These are phyloP conservation scores for Sorex maritimensis DNA, from an alignment of 2,797 vertebrate species.

Conservation along the genomic window DNA sequence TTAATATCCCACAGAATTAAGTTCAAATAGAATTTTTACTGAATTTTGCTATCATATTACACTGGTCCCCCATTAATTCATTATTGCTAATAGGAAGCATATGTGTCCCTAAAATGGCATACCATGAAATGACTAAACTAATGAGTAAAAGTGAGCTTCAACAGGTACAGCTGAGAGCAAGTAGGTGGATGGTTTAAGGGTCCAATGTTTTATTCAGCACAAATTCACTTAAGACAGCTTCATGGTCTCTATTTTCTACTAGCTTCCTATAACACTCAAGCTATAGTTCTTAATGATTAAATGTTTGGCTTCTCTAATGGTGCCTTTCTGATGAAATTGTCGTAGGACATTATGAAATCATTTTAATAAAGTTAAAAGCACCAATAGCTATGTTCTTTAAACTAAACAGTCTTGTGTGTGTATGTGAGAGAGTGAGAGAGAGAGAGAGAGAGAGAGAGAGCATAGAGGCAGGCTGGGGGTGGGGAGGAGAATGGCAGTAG, in stretches of 20 bases:
- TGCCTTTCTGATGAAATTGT: conserved; percentile 71
- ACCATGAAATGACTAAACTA: conserved; percentile 58
- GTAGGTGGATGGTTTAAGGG: background rate
- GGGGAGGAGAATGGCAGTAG: no score
- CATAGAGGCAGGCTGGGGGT: no score
- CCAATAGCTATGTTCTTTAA: conserved; percentile 29
- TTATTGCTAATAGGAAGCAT: conserved; percentile 73
- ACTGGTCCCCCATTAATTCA: conserved; percentile 69
- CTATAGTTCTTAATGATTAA: conserved; percentile 6
- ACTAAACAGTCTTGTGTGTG: background rate
- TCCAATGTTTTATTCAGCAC: conserved; percentile 53
- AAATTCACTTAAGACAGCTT: conserved; percentile 11
- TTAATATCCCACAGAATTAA: conserved; percentile 77
- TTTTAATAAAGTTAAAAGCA: conserved; percentile 44
- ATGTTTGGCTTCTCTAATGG: conserved; percentile 72
- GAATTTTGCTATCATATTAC: conserved; percentile 78
- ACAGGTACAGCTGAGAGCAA: background rate
- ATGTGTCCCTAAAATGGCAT: conserved; percentile 56
- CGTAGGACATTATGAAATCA: background rate
- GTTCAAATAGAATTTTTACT: conserved; percentile 83
- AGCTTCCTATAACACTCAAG: conserved; percentile 20
- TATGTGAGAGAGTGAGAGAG: no score
- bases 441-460: no score
- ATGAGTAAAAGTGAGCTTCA: conserved; percentile 20
- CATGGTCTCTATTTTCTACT: background rate